Conservation (phyloP, 2,113 vertebrate species). For the Natator depressus region DNA sequence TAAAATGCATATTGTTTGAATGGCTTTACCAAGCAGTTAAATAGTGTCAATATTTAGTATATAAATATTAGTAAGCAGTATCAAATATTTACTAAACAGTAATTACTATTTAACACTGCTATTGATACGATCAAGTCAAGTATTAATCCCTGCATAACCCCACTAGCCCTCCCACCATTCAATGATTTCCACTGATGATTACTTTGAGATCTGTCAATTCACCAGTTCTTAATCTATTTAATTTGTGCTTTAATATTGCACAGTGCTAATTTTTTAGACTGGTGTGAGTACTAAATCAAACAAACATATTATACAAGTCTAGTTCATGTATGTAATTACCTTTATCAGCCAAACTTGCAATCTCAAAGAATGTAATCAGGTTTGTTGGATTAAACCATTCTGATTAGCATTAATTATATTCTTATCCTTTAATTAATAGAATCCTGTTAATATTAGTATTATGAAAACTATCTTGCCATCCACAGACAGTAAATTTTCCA, state of each 20-base stretch:
- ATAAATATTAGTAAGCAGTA: no score
- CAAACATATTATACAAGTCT: no score
- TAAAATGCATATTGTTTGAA: background rate
- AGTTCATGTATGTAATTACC: background rate
- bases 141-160: background rate
- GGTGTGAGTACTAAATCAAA: background rate
- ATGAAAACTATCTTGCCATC: background rate
- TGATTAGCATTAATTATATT: background rate
- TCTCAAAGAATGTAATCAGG: background rate
- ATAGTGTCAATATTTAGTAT: no score
- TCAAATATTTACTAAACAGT: no score
- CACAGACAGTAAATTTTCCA: background rate
- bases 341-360: background rate
- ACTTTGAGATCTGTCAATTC: background rate
- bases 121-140: no score
- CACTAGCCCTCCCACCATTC: no score
- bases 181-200: background rate
- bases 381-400: background rate
- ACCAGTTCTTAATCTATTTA: background rate
- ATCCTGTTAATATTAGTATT: background rate
- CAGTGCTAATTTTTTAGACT: background rate
- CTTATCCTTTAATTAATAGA: background rate
- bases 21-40: background rate
- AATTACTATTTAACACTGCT: no score
- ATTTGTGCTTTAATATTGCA: background rate